A percentile compares a stretch with the other conserved stretches of the same genome.
Conservation (phyloP, 1,140 invertebrate species). For the Drosophila paulistorum region DNA sequence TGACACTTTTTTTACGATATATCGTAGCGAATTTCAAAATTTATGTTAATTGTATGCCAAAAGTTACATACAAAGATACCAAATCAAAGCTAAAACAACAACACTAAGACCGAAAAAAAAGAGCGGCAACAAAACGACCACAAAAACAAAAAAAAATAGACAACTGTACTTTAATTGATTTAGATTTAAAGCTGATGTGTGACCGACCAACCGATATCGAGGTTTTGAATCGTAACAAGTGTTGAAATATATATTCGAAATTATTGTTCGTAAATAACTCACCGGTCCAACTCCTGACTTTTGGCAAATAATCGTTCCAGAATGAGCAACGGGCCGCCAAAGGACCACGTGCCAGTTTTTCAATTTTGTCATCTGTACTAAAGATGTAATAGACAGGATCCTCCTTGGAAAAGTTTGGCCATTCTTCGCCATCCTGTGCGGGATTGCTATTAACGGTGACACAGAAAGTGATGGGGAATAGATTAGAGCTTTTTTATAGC, state of each 20-base stretch:
- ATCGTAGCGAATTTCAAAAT: slow-evolving; percentile 58
- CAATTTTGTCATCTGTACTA: slow-evolving; percentile 87
- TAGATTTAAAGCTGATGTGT: slow-evolving; percentile 18
- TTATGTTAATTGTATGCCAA: slow-evolving; percentile 67
- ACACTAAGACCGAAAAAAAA: too few relatives aligned
- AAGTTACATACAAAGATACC: slow-evolving; percentile 47
- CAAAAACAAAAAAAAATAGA: background rate
- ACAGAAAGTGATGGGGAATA: slow-evolving; percentile 3
- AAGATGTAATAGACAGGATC: slow-evolving; percentile 95
- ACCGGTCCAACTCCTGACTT: slow-evolving; percentile 90
- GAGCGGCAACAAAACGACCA: too few relatives aligned
- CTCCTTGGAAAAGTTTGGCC: slow-evolving; percentile 93
- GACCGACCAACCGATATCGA: background rate
- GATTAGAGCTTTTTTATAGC: slow-evolving; percentile 27
- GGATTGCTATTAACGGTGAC: slow-evolving; percentile 87
- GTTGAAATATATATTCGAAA: background rate
- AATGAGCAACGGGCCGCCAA: slow-evolving; percentile 95
- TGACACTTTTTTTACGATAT: slow-evolving; percentile 55
- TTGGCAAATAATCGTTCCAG: slow-evolving; percentile 97
- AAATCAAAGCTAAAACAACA: slow-evolving; percentile 15
- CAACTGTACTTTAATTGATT: slow-evolving; percentile 49
- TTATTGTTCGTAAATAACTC: slow-evolving; percentile 57
- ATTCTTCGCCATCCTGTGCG: slow-evolving; percentile 90
- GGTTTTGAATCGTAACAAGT: too few relatives aligned
- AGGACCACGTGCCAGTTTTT: slow-evolving; percentile 89